Conservation (phyloP, 2,113 vertebrate genomes). For the Tretioscincus oriximinensis region DNA sequence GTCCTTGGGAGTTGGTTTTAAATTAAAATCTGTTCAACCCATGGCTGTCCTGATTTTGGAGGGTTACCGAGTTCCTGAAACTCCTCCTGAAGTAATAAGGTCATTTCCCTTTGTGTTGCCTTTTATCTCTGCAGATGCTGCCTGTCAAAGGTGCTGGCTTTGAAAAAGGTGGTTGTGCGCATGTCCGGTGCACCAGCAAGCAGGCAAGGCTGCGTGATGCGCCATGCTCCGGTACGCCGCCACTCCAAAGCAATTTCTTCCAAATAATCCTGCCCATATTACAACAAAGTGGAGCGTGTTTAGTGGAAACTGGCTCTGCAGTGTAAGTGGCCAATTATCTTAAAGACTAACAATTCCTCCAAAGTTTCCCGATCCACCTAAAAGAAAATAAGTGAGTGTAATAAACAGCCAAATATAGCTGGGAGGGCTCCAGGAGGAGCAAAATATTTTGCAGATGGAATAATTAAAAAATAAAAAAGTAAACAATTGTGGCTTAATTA, state of each 20-base stretch:
- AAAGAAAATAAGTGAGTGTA: background rate
- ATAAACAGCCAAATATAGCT: slow-evolving; percentile 14
- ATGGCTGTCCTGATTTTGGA: background rate
- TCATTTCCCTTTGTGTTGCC: background rate
- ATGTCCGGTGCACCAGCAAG: accelerated
- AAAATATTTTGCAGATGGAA: slow-evolving; percentile 22
- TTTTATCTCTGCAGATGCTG: slow-evolving; percentile 21
- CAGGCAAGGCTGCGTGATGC: background rate
- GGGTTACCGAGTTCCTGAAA: background rate
- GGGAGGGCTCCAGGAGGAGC: slow-evolving; percentile 4
- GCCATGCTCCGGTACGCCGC: background rate
- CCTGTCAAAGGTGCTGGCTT: background rate
- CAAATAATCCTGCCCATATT: background rate
- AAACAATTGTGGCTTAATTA: slow-evolving; percentile 24
- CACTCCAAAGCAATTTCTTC: slow-evolving; percentile 1
- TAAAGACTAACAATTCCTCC: slow-evolving; percentile 29
- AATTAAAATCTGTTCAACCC: background rate
- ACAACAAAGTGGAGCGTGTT: slow-evolving; percentile 22
- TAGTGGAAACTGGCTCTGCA: slow-evolving; percentile 9
- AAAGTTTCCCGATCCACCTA: slow-evolving; percentile 21
- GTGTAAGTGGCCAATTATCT: slow-evolving; percentile 38
- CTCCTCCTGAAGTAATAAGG: background rate
- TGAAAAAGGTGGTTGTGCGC: background rate
- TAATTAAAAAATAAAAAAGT: slow-evolving; percentile 5
- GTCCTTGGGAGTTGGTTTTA: background rate